These are phyloP conservation scores for Pangasianodon hypophthalmus DNA, from an alignment of 2,113 vertebrate species.

Conservation along the genomic window DNA sequence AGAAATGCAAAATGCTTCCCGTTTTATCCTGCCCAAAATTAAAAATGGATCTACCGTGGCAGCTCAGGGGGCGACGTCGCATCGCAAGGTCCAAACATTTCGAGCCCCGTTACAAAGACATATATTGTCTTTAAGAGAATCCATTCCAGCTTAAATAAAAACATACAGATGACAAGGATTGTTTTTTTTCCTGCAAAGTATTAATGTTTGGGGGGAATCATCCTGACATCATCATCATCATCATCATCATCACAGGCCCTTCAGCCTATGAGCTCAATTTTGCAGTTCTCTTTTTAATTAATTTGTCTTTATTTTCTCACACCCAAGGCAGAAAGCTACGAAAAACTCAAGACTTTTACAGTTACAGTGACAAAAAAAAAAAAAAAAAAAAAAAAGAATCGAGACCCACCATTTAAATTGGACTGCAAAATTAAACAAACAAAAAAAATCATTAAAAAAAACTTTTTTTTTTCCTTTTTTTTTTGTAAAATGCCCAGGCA, in stretches of 20 bases:
- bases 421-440: conserved; percentile 86
- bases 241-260: conserved; percentile 65
- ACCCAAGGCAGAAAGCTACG: conserved; percentile 97
- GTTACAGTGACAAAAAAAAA: conserved; percentile 89
- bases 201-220: conserved; percentile 79
- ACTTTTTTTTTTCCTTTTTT: conserved; percentile 83
- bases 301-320: conserved; percentile 79
- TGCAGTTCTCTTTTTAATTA: conserved; percentile 64
- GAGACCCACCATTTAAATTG: conserved; percentile 98
- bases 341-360: conserved; percentile 99
- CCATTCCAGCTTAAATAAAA: conserved; percentile 90
- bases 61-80: conserved; percentile 75
- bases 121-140: conserved; percentile 73
- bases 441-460: conserved; percentile 81
- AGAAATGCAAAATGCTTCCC: conserved; percentile 84
- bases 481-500: conserved; percentile 99
- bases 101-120: conserved; percentile 6
- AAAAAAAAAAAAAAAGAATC: conserved; percentile 82
- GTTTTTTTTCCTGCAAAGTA: conserved; percentile 76
- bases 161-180: conserved; percentile 88
- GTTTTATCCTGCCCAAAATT: conserved; percentile 87
- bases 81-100: conserved; percentile 84
- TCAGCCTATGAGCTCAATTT: conserved; percentile 60
- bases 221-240: conserved; percentile 75
- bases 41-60: conserved; percentile 85